Base-by-base conservation (phyloP, 2,888 invertebrate genomes). In the Xylocampa areola region DNA sequence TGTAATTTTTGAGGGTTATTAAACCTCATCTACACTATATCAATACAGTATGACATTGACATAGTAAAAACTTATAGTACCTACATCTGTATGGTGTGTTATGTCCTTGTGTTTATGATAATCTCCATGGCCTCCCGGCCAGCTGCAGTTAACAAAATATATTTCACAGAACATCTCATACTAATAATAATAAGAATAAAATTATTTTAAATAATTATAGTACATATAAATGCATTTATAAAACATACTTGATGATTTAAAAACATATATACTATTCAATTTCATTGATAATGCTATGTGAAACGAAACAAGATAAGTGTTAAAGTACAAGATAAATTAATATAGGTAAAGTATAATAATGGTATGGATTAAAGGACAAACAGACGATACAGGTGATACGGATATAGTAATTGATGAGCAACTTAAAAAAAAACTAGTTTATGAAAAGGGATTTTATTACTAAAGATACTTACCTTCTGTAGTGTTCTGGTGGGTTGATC, bases 401-500 rank as follows among this genome's bases (percentile, higher is more conserved):
- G 57, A 41, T 44, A 52, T 41, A 49, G 35, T 13, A 62, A 57
- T 47, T 43, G 41, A 62, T 62, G 73, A 64, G 45, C 39, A 29
- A 55, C 16, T 17, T 43, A 11, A 33, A 21, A 27, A n/a, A 35
- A 10, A 33, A 16, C 5, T 0, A 35, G 14, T 19, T 21, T 4
- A 25, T 10, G 10, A 14, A 14, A 17, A 13, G 48, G 40, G 32
- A 25, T 21, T 35, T 35, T 30, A 11, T 14, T n/a, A 11, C 13
- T 14, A n/a, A 35, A 4, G 30, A 13, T 68, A 76, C 76, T 77
- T 81, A 93, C 93, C 91, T 92, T 92, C 88, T 97, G 97, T 70
- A 96, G 91, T 77, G 95, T 95, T 68, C 95, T 95, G 68, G 96
- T 95, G 68, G 97, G 97, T 84, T 96, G 96, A 86, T 98, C 98